Conservation (phyloP, 1,140 invertebrate genomes). For the Euglossa dilemma region DNA sequence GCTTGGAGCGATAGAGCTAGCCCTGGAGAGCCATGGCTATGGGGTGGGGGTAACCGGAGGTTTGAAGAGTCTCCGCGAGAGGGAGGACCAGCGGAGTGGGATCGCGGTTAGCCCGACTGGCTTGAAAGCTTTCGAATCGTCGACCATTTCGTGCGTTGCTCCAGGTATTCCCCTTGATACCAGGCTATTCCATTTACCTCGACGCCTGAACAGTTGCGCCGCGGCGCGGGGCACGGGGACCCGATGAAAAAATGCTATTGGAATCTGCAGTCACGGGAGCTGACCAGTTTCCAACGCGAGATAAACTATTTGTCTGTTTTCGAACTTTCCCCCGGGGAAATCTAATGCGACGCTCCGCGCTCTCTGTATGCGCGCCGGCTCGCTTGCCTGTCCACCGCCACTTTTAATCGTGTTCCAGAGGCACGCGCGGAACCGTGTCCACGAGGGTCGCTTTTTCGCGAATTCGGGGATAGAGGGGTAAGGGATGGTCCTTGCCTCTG, state of each 20-base stretch:
- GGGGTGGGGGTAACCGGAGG: not conserved
- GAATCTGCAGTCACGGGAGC: constrained; percentile 34
- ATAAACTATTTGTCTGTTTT: constrained; percentile 47
- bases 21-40: not conserved
- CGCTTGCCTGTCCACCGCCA: too few species aligned
- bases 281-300: constrained; percentile 45
- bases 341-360: constrained; percentile 12
- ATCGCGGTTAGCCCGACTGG: constrained; percentile 45
- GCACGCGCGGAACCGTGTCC: not conserved
- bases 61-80: constrained; percentile 28
- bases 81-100: constrained; percentile 16
- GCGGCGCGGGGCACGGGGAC: not conserved
- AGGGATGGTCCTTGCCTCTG: not conserved
- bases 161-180: constrained; percentile 44
- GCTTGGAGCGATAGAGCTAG: constrained; percentile 18
- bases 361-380: too few species aligned
- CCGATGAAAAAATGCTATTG: constrained; percentile 33
- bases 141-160: constrained; percentile 50
- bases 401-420: not conserved
- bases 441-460: not conserved
- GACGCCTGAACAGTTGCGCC: constrained; percentile 21
- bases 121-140: constrained; percentile 62
- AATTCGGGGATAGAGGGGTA: not conserved
- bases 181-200: constrained; percentile 63
- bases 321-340: constrained; percentile 27